Conservation (phyloP, 2,888 invertebrate species). For the Sicus ferrugineus region DNA sequence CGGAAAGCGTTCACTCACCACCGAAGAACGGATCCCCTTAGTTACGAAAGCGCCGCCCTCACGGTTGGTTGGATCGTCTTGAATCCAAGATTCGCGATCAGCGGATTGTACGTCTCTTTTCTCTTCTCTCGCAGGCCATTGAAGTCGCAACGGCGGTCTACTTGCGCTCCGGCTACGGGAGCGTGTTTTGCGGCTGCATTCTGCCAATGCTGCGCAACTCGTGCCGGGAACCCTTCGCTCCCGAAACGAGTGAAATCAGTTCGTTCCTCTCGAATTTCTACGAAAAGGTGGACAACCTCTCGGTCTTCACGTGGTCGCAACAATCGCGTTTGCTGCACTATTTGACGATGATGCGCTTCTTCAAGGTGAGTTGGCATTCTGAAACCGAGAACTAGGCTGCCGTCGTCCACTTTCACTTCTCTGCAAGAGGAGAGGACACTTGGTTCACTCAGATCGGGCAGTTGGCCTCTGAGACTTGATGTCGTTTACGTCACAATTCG, state of each 20-base stretch:
- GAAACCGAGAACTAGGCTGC: too few species aligned
- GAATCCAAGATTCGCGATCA: too few species aligned
- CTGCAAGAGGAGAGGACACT: too few species aligned
- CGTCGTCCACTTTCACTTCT: too few species aligned
- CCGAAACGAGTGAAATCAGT: slow-evolving; percentile 44
- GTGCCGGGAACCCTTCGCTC: slow-evolving; percentile 42
- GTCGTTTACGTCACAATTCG: too few species aligned
- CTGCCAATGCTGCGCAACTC: slow-evolving; percentile 46
- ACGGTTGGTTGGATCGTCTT: too few species aligned
- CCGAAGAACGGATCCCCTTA: slow-evolving; percentile 30
- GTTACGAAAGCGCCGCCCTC: slow-evolving; percentile 47
- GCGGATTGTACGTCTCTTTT: background rate
- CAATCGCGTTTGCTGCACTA: slow-evolving; percentile 48
- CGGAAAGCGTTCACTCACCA: slow-evolving; percentile 41
- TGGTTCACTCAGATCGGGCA: too few species aligned
- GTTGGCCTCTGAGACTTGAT: too few species aligned
- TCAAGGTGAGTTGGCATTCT: slow-evolving; percentile 51
- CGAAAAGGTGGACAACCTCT: slow-evolving; percentile 43
- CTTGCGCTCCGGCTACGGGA: slow-evolving; percentile 48
- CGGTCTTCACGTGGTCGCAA: slow-evolving; percentile 42
- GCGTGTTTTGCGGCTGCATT: slow-evolving; percentile 49
- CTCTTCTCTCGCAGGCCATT: slow-evolving; percentile 42
- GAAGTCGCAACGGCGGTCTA: slow-evolving; percentile 50
- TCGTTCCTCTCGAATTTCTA: slow-evolving; percentile 52
- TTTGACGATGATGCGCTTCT: slow-evolving; percentile 51